Conservation (phyloP, 2,888 invertebrate genomes). For the Melikaiella ostensackeni region DNA sequence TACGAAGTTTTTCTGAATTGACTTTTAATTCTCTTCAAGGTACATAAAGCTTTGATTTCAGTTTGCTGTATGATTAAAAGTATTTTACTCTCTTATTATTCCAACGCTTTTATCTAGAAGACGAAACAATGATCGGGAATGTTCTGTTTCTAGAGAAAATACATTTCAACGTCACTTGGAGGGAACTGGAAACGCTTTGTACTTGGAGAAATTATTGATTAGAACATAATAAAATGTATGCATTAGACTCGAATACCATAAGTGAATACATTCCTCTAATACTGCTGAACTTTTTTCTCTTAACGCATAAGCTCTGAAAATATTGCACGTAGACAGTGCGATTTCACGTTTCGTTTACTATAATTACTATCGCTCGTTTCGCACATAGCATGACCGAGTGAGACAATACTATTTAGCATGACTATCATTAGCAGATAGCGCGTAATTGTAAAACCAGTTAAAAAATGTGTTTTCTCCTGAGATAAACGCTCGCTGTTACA, state of each 20-base stretch:
- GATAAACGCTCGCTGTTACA: background rate
- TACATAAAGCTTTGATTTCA: background rate
- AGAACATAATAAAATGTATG: background rate
- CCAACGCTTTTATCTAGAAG: background rate
- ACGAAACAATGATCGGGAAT: background rate
- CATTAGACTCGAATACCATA: background rate
- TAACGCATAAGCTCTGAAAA: background rate
- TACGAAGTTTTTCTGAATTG: background rate
- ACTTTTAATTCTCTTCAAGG: background rate
- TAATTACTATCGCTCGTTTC: constrained; percentile 1
- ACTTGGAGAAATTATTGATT: background rate
- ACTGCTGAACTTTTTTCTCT: background rate
- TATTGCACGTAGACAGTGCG: background rate
- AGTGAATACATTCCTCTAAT: background rate
- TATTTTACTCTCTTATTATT: background rate
- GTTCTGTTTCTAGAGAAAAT: background rate
- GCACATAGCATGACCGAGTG: too few relatives aligned
- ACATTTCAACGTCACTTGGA: background rate
- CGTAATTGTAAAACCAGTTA: too few relatives aligned
- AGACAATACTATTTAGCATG: too few relatives aligned
- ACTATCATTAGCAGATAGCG: too few relatives aligned
- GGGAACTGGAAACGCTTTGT: background rate
- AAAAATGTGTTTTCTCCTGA: too few relatives aligned
- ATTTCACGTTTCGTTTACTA: constrained; percentile 6
- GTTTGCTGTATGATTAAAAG: background rate